phyloP scores from a whole-genome alignment of 2,797 vertebrate species.

The Xiphorhynchus erythropygius region DNA sequence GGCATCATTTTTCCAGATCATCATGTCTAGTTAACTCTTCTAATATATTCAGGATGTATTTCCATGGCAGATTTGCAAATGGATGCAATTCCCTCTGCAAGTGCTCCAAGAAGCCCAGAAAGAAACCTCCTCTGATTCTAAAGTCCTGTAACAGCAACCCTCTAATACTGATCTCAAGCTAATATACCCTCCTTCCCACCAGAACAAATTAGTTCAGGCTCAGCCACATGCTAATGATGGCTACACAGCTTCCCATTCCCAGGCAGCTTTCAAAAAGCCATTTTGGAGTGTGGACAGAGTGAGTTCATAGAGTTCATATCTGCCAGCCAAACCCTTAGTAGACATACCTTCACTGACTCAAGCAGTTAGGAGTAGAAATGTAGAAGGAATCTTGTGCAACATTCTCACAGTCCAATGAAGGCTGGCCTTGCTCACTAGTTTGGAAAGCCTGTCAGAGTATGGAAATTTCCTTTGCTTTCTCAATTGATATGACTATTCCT shows the following conservation, averaged over 20 bases:
- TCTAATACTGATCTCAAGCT: not conserved
- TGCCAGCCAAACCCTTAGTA: conserved; percentile 34
- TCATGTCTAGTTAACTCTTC: not conserved
- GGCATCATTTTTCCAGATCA: not conserved
- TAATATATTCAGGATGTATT: not conserved
- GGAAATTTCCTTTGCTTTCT: not conserved
- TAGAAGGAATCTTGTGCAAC: not conserved
- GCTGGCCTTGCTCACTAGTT: not conserved
- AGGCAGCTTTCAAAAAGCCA: conserved; percentile 17
- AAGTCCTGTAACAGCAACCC: not conserved
- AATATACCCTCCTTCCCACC: not conserved
- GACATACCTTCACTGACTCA: conserved; percentile 52
- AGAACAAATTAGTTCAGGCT: not conserved
- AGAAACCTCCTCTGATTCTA: not conserved
- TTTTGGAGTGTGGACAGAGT: not conserved
- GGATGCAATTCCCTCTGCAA: not conserved
- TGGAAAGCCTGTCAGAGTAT: not conserved
- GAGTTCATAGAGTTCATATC: not conserved
- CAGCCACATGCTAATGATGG: not conserved
- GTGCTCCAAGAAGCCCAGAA: not conserved
- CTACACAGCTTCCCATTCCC: not conserved
- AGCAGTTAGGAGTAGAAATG: not conserved
- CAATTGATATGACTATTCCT: not conserved
- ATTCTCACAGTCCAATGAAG: not conserved
- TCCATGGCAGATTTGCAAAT: not conserved